phyloP scores from a whole-genome alignment of 2,888 invertebrate genomes.

The Apotomis betuletana region DNA sequence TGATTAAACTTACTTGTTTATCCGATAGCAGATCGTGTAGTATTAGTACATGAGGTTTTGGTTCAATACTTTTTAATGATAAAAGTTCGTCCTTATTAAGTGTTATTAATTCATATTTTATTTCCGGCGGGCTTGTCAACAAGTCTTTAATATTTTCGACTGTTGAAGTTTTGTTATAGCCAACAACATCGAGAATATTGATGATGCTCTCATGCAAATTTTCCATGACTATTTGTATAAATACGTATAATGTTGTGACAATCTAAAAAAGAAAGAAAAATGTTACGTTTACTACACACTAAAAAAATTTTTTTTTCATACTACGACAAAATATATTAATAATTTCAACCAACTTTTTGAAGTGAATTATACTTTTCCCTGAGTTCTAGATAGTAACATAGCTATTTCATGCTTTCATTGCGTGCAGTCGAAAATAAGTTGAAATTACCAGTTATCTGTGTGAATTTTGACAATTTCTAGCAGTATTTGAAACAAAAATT shows the following conservation, averaged over 20 bases:
- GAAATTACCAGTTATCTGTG: no score
- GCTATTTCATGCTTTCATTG: no score
- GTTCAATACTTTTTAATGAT: neutral
- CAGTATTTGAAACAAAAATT: no score
- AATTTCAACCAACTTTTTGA: no score
- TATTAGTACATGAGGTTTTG: slow-evolving; percentile 24
- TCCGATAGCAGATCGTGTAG: slow-evolving; percentile 13
- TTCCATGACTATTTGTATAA: slow-evolving; percentile 30
- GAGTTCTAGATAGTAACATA: no score
- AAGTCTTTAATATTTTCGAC: slow-evolving; percentile 21
- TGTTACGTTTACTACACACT: neutral
- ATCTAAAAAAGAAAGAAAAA: slow-evolving; percentile 10
- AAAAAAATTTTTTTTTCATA: no score
- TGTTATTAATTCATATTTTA: slow-evolving; percentile 18
- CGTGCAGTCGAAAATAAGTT: no score
- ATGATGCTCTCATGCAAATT: slow-evolving; percentile 13
- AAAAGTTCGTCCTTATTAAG: slow-evolving; percentile 12
- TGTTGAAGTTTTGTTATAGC: neutral
- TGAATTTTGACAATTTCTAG: no score
- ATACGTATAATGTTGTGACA: slow-evolving; percentile 22
- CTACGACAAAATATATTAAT: no score
- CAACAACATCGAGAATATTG: slow-evolving; percentile 16
- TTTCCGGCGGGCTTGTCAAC: slow-evolving; percentile 12
- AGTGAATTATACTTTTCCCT: no score
- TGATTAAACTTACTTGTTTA: slow-evolving; percentile 32